Percentiles rank a stretch among this genome's conserved stretches.
phyloP scores from a whole-genome alignment of 2,113 vertebrate genomes.

The Struthio camelus region DNA sequence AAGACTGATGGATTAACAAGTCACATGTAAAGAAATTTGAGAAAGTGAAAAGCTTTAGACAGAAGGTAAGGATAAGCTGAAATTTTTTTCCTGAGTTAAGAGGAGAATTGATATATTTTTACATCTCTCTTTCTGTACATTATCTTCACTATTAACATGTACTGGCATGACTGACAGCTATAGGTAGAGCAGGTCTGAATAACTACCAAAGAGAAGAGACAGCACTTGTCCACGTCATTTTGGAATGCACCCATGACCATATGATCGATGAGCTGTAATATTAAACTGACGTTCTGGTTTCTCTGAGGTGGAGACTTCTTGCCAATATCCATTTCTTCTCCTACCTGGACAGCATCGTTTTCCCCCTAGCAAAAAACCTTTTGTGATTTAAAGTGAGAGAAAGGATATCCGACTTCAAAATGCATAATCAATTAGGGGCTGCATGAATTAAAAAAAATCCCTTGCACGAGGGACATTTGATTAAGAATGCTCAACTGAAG shows the following conservation, averaged over 20 bases:
- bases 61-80: background rate
- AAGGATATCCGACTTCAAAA: background rate
- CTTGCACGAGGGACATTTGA: background rate
- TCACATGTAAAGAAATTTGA: slow-evolving; percentile 58
- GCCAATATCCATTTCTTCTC: background rate
- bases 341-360: background rate
- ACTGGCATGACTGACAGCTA: background rate
- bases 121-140: background rate
- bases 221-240: background rate
- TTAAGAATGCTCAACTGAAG: background rate
- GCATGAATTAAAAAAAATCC: background rate
- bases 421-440: background rate
- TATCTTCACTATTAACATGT: background rate
- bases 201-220: background rate
- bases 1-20: slow-evolving; percentile 69
- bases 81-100: background rate
- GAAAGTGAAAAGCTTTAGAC: slow-evolving; percentile 58
- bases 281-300: background rate
- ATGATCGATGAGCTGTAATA: background rate
- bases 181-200: slow-evolving; percentile 1
- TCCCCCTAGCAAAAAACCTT: slow-evolving; percentile 16
- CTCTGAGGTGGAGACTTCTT: background rate
- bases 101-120: background rate
- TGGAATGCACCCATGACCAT: background rate
- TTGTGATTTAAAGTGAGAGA: slow-evolving; percentile 29